Base-by-base conservation (phyloP, 1,140 invertebrate species). In the Papilio machaon region DNA sequence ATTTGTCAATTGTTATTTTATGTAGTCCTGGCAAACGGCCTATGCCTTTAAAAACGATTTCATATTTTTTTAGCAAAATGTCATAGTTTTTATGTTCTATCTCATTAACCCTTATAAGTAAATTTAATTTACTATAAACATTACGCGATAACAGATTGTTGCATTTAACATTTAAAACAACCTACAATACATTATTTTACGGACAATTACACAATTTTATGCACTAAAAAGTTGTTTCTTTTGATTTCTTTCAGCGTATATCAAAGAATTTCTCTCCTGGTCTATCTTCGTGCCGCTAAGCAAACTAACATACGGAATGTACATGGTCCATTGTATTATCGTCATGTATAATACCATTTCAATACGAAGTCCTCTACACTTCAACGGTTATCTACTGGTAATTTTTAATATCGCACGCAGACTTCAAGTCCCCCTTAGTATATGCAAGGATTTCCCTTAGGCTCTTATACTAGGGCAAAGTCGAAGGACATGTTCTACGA, bases 21-120 rank as follows among this genome's bases (percentile, higher is more conserved):
- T 75, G 23, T 19, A 49, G 58, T 2, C 47, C 38, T 17, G 84
- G 84, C 19, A 85, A 23, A 73, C 81, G 79, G 17, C 84, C 84
- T 76, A 85, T 73, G 13, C 84, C 6, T n/a, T n/a, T n/a, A n/a
- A n/a, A n/a, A n/a, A n/a, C n/a, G n/a, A n/a, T n/a, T n/a, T n/a
- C n/a, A n/a, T n/a, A n/a, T n/a, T n/a, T n/a, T n/a, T n/a, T n/a
- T n/a, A n/a, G n/a, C n/a, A n/a, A n/a, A n/a, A n/a, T n/a, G n/a
- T n/a, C n/a, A n/a, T n/a, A n/a, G n/a, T n/a, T n/a, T n/a, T n/a
- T n/a, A n/a, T n/a, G n/a, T n/a, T n/a, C n/a, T n/a, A n/a, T n/a
- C n/a, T n/a, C n/a, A n/a, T n/a, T n/a, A n/a, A n/a, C n/a, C n/a
- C n/a, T n/a, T n/a, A n/a, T n/a, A n/a, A n/a, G n/a, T n/a, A n/a